These are phyloP conservation scores for Drosophila ohnishii DNA, from an alignment of 1,140 invertebrate species.

Conservation along the genomic window DNA sequence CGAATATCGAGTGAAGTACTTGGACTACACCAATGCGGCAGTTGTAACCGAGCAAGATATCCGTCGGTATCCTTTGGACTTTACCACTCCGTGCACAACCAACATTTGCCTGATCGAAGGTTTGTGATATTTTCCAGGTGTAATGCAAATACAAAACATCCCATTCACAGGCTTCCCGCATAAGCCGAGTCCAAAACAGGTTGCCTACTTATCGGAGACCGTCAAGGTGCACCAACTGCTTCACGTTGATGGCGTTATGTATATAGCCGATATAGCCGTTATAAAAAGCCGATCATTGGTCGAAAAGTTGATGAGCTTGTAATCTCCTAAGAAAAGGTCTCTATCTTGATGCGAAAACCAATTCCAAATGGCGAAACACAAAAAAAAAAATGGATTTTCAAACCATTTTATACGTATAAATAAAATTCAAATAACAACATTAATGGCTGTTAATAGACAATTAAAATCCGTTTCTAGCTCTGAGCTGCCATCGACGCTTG, in stretches of 20 bases:
- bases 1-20: conserved; percentile 46
- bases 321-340: background rate
- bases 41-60: conserved; percentile 45
- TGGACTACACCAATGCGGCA: conserved; percentile 61
- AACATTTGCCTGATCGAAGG: conserved; percentile 69
- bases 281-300: conserved; percentile 31
- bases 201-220: conserved; percentile 37
- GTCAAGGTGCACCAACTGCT: conserved; percentile 28
- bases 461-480: conserved; percentile 38
- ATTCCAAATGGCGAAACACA: conserved; percentile 1
- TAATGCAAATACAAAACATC: background rate
- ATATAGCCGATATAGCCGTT: conserved; percentile 44
- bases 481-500: conserved; percentile 25
- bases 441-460: conserved; percentile 62
- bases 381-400: conserved; percentile 31
- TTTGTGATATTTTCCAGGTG: background rate
- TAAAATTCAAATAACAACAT: conserved; percentile 73
- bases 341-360: background rate
- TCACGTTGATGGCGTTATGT: conserved; percentile 49
- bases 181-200: conserved; percentile 30
- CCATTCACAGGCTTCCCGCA: conserved; percentile 47
- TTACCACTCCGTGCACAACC: conserved; percentile 50
- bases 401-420: conserved; percentile 73
- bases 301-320: conserved; percentile 18
- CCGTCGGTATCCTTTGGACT: conserved; percentile 61